Percentiles rank a stretch among this genome's conserved stretches.
Evolutionary conservation across 2,113 vertebrate genomes (phyloP).

Genomic region (Circaetus gallicus): DNA sequence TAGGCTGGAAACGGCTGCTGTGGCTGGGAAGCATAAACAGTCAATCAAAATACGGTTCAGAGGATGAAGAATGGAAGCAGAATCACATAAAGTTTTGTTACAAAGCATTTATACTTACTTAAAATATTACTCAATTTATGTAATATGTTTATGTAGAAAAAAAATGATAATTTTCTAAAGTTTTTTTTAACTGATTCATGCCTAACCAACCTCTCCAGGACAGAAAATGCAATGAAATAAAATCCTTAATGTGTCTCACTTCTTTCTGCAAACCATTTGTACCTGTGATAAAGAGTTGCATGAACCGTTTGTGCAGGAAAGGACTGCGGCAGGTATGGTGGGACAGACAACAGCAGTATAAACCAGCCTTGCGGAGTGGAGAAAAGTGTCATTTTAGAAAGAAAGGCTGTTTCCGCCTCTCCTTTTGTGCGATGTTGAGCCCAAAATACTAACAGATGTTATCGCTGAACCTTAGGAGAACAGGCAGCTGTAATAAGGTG

Average conservation of each 20-base stretch:
- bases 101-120: not conserved
- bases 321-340: not conserved
- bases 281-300: not conserved
- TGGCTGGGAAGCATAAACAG: not conserved
- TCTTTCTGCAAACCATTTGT: not conserved
- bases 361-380: not conserved
- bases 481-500: not conserved
- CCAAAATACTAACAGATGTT: not conserved
- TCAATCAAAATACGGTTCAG: not conserved
- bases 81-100: not conserved
- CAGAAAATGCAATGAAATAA: not conserved
- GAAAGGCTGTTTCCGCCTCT: not conserved
- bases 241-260: not conserved
- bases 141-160: not conserved
- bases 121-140: not conserved
- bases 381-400: not conserved
- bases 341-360: not conserved
- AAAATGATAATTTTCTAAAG: accelerated
- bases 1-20: not conserved
- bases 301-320: not conserved
- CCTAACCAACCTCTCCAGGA: not conserved
- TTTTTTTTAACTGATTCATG: not conserved
- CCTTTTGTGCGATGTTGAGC: not conserved
- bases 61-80: not conserved
- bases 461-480: not conserved